Percentiles rank a stretch among this genome's conserved stretches.
Conservation (phyloP, 2,113 vertebrate species). For the Dicerorhinus sumatrensis region DNA sequence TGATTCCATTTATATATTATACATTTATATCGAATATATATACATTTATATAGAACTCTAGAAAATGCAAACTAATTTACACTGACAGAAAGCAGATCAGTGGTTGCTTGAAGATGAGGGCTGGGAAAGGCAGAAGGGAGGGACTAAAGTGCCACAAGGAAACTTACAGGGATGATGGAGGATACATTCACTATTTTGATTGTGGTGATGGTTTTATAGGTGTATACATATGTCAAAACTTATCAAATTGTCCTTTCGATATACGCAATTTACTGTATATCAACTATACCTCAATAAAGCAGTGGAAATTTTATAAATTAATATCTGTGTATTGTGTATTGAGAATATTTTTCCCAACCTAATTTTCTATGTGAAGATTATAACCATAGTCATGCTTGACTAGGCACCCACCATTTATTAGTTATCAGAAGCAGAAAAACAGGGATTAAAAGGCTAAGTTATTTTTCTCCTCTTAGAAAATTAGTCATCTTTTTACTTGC, state of each 20-base stretch:
- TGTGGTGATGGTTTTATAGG: background rate
- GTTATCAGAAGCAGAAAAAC: background rate
- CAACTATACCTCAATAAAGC: slow-evolving; percentile 9
- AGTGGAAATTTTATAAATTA: background rate
- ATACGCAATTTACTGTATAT: background rate
- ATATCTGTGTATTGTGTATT: background rate
- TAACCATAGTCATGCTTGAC: background rate
- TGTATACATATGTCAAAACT: background rate
- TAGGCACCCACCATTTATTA: background rate
- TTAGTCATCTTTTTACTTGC: slow-evolving; percentile 7
- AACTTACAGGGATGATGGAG: background rate
- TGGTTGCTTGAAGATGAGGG: background rate
- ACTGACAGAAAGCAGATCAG: background rate
- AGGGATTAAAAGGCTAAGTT: background rate
- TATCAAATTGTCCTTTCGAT: background rate
- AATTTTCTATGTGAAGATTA: slow-evolving; percentile 43
- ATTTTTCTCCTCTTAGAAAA: slow-evolving; percentile 32
- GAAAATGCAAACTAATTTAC: background rate
- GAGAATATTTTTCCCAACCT: slow-evolving; percentile 20
- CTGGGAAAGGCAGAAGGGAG: background rate
- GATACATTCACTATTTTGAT: background rate
- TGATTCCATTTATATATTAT: background rate
- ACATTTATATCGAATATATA: too few relatives aligned
- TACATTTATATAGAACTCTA: background rate
- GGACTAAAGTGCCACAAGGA: background rate